These are phyloP conservation scores for Cryptus viduatorius DNA, from an alignment of 2,888 invertebrate species.

Conservation along the genomic window DNA sequence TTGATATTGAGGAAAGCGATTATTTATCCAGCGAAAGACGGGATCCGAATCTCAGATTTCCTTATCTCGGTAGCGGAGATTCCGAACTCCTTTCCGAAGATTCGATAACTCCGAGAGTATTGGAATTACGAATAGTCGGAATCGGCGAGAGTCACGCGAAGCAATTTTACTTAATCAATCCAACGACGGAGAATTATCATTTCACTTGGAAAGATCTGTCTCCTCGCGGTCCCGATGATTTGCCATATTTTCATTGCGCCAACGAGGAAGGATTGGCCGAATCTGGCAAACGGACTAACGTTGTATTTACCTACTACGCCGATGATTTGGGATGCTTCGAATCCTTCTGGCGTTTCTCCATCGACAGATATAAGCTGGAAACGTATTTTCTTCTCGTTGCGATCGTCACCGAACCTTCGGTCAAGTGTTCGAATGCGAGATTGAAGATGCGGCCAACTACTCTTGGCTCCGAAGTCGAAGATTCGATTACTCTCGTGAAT, in stretches of 20 bases:
- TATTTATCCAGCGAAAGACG: conserved; percentile 87
- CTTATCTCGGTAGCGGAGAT: conserved; percentile 77
- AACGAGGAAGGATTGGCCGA: conserved; percentile 87
- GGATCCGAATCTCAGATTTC: conserved; percentile 76
- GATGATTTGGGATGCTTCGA: conserved; percentile 88
- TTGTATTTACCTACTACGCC: conserved; percentile 89
- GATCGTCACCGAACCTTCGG: conserved; percentile 88
- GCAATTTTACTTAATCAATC: conserved; percentile 89
- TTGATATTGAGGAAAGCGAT: conserved; percentile 89
- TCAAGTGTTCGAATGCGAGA: conserved; percentile 87
- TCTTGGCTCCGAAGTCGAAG: conserved; percentile 85
- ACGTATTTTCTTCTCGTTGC: conserved; percentile 88
- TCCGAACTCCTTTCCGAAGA: conserved; percentile 84
- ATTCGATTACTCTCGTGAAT: conserved; percentile 86
- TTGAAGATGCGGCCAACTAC: conserved; percentile 88
- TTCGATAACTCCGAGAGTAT: conserved; percentile 84
- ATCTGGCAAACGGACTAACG: conserved; percentile 87
- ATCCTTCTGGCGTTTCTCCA: conserved; percentile 89
- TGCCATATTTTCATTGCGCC: conserved; percentile 86
- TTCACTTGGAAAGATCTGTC: conserved; percentile 87
- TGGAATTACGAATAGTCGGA: conserved; percentile 90
- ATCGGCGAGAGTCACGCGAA: conserved; percentile 86
- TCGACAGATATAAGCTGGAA: conserved; percentile 87
- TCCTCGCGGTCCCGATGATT: conserved; percentile 83
- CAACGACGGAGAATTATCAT: conserved; percentile 87